Percentiles rank a stretch among this genome's conserved stretches.
phyloP scores from a whole-genome alignment of 2,113 vertebrate genomes.

The Calonectris borealis region DNA sequence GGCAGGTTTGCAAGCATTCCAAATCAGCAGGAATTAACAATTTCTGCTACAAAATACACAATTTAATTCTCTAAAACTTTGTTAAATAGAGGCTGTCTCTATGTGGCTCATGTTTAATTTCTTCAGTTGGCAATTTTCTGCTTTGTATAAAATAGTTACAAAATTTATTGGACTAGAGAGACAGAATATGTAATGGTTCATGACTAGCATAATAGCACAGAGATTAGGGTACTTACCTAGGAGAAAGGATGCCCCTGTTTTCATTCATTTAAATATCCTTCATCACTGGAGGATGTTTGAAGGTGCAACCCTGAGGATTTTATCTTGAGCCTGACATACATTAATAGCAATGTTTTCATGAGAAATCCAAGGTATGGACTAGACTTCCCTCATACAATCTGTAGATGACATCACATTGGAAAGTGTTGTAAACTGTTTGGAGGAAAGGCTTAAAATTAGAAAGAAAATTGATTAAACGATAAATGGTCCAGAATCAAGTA shows the following conservation, averaged over 20 bases:
- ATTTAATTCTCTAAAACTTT: constrained; percentile 50
- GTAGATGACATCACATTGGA: background rate
- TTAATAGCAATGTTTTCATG: background rate
- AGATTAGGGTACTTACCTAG: background rate
- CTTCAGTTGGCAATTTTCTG: background rate
- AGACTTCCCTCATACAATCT: background rate
- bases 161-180: background rate
- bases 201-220: background rate
- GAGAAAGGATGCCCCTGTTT: background rate
- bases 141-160: background rate
- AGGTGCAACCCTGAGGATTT: background rate
- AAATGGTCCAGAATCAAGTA: background rate
- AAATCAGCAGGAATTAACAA: constrained; percentile 24
- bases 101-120: background rate
- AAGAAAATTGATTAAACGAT: background rate
- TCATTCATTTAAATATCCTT: background rate
- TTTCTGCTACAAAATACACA: constrained; percentile 45
- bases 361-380: background rate
- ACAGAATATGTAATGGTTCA: background rate
- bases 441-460: background rate
- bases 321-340: background rate
- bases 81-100: background rate
- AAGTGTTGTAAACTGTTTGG: background rate
- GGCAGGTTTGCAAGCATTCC: constrained; percentile 38
- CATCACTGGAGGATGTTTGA: background rate